Conservation (phyloP, 2,797 vertebrate species). For the Lycodopsis pacificus region DNA sequence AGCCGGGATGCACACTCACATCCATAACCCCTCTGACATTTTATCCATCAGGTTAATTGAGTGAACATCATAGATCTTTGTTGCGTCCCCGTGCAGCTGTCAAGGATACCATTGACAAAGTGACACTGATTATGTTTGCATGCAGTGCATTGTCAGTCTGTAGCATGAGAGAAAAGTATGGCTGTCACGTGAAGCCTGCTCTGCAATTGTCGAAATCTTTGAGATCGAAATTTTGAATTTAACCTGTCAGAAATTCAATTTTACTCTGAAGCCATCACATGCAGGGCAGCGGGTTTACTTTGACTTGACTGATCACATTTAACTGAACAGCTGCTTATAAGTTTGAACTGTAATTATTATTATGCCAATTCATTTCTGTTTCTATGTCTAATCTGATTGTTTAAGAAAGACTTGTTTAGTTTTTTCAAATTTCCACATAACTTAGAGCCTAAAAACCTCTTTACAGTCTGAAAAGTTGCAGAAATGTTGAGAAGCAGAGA, state of each 20-base stretch:
- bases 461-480: conserved; percentile 26
- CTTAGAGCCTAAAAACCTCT: conserved; percentile 3
- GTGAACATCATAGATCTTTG: conserved; percentile 72
- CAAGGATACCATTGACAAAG: conserved; percentile 63
- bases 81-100: conserved; percentile 50
- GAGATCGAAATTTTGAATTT: background rate
- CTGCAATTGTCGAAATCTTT: conserved; percentile 17
- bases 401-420: background rate
- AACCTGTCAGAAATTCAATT: conserved; percentile 11
- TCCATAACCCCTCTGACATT: conserved; percentile 60
- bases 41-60: conserved; percentile 74
- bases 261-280: conserved; percentile 12
- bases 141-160: conserved; percentile 40
- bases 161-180: conserved; percentile 6
- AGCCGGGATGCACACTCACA: conserved; percentile 33
- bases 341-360: background rate
- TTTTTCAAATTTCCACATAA: background rate
- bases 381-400: background rate
- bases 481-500: conserved; percentile 32
- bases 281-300: background rate
- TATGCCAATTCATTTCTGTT: background rate
- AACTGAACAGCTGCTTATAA: background rate
- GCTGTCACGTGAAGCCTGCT: conserved; percentile 6
- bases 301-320: conserved; percentile 2
- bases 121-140: conserved; percentile 59